Conservation (phyloP, 2,797 vertebrate genomes). For the Sebastes vulpes region DNA sequence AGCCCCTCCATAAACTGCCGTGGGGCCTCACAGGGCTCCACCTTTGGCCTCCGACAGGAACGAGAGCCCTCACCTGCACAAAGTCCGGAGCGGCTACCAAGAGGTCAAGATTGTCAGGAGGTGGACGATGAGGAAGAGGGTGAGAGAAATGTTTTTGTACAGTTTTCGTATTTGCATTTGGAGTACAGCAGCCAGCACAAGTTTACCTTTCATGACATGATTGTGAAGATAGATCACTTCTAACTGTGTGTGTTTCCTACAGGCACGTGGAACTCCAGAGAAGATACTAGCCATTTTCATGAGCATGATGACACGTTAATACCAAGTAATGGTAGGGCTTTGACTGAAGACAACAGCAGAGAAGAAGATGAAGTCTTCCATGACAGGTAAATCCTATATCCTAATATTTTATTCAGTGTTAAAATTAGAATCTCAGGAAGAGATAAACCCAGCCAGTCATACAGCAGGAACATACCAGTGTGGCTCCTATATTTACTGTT, state of each 20-base stretch:
- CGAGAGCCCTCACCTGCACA: neutral
- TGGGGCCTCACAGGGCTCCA: neutral
- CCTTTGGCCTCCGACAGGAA: neutral
- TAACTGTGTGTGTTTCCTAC: neutral
- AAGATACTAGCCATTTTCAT: neutral
- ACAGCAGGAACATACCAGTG: neutral
- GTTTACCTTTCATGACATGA: neutral
- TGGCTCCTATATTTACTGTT: neutral
- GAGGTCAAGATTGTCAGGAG: slow-evolving; percentile 6
- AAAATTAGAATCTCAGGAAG: too few species aligned
- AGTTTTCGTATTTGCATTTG: neutral
- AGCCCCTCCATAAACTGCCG: neutral
- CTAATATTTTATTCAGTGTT: neutral
- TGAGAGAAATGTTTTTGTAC: slow-evolving; percentile 12
- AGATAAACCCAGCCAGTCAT: neutral
- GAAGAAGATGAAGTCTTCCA: slow-evolving; percentile 6
- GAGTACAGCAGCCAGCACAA: neutral
- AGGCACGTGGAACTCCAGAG: slow-evolving; percentile 34
- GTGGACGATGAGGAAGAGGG: slow-evolving; percentile 23
- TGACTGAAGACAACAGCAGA: slow-evolving; percentile 13
- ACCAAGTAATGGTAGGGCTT: neutral
- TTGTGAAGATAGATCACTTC: neutral
- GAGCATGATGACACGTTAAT: neutral
- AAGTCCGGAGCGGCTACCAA: neutral
- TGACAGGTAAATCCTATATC: slow-evolving; percentile 72